phyloP scores from a whole-genome alignment of 2,888 invertebrate genomes.

The Torymus tubicola region DNA sequence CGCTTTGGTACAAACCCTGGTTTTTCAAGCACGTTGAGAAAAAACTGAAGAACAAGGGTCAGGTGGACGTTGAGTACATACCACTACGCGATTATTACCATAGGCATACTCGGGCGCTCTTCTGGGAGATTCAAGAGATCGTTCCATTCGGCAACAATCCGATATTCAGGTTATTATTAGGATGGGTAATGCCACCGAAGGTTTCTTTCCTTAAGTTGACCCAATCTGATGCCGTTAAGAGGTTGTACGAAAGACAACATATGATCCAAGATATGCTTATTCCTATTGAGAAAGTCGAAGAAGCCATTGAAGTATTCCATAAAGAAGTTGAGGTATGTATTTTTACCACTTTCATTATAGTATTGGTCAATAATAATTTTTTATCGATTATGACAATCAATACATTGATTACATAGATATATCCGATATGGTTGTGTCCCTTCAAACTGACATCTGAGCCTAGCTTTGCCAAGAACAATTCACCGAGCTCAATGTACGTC shows the following conservation, averaged over 20 bases:
- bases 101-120: constrained; percentile 87
- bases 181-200: constrained; percentile 91
- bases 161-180: constrained; percentile 84
- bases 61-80: constrained; percentile 81
- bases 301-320: constrained; percentile 83
- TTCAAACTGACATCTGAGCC: constrained; percentile 84
- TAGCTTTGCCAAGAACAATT: constrained; percentile 81
- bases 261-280: constrained; percentile 90
- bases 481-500: constrained; percentile 81
- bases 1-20: constrained; percentile 89
- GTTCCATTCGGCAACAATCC: constrained; percentile 89
- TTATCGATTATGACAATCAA: no score
- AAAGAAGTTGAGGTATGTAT: constrained; percentile 80
- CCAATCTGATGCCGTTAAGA: constrained; percentile 83
- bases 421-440: constrained; percentile 91
- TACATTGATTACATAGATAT: constrained; percentile 79
- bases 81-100: constrained; percentile 90
- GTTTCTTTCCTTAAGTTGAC: constrained; percentile 88
- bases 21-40: constrained; percentile 87
- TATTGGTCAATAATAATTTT: no score
- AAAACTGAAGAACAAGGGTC: constrained; percentile 74
- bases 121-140: constrained; percentile 91
- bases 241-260: constrained; percentile 86
- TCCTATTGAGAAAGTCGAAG: constrained; percentile 81
- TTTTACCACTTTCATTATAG: not conserved